A percentile compares a stretch with the other conserved stretches of the same genome.
phyloP scores from a whole-genome alignment of 2,797 vertebrate genomes.

The Ctenopoma multispine region DNA sequence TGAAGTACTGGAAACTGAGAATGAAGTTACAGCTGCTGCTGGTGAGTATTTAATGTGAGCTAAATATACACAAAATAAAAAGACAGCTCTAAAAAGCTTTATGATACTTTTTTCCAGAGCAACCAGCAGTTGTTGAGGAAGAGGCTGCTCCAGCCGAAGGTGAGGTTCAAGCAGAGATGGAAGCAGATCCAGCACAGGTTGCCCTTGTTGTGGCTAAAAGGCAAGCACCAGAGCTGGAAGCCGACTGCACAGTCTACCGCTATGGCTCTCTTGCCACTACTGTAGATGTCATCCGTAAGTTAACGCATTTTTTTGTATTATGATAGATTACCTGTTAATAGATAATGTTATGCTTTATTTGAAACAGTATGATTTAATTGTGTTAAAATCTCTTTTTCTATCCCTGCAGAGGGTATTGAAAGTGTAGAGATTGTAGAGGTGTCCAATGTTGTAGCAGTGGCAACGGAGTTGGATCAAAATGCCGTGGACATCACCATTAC shows the following conservation, averaged over 20 bases:
- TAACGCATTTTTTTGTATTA: not conserved
- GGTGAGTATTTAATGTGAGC: conserved; percentile 50
- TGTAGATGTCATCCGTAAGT: conserved; percentile 91
- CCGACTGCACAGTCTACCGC: conserved; percentile 89
- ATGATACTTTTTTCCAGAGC: conserved; percentile 4
- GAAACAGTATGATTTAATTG: not conserved
- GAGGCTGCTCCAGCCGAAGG: conserved; percentile 50
- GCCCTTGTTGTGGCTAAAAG: conserved; percentile 87
- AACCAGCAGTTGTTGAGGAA: conserved; percentile 38
- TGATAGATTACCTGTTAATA: not conserved
- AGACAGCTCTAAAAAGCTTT: not conserved
- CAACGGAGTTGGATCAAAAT: conserved; percentile 81
- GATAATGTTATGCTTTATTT: not conserved
- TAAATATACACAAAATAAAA: not conserved
- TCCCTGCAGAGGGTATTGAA: conserved; percentile 91
- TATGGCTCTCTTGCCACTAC: conserved; percentile 91
- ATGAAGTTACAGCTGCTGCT: conserved; percentile 64
- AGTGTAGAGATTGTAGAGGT: conserved; percentile 92
- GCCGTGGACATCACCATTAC: conserved; percentile 92
- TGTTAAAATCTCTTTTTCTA: conserved; percentile 7
- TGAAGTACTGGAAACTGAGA: conserved; percentile 71
- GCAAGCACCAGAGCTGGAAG: conserved; percentile 83
- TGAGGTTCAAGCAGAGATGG: conserved; percentile 63
- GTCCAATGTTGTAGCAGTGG: conserved; percentile 75
- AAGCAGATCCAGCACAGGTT: conserved; percentile 71